Evolutionary conservation across 2,888 invertebrate species (phyloP).

Genomic region (Macrophya annulata): DNA sequence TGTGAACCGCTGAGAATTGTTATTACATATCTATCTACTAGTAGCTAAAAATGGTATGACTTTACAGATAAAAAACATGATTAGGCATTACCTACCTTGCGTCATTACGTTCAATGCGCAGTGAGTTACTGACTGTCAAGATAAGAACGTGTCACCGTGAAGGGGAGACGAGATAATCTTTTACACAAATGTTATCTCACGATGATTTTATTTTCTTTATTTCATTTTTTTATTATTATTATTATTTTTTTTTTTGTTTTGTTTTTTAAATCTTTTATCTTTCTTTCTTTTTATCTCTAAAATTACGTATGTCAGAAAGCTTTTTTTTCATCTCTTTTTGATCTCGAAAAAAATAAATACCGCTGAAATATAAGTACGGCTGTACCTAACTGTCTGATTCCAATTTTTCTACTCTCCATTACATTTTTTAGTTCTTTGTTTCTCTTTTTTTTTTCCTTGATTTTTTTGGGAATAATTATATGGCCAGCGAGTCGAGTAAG

Average conservation of each 20-base stretch:
- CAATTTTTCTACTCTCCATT: neutral
- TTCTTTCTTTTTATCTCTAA: too few species aligned
- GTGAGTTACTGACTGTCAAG: neutral
- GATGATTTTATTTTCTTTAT: neutral
- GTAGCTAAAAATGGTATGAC: conserved; percentile 11
- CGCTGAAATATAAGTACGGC: too few species aligned
- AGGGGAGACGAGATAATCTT: neutral
- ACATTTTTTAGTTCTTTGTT: too few species aligned
- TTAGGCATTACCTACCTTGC: neutral
- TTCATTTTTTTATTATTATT: neutral
- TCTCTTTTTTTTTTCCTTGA: too few species aligned
- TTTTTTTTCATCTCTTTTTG: too few species aligned
- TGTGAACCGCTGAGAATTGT: neutral
- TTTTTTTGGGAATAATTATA: conserved; percentile 1
- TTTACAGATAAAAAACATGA: conserved; percentile 20
- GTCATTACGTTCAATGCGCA: conserved; percentile 20
- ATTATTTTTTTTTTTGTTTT: neutral
- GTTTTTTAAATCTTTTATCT: neutral
- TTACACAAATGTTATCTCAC: conserved; percentile 4
- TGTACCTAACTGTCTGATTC: neutral
- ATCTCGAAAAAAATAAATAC: neutral
- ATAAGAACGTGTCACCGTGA: conserved; percentile 21
- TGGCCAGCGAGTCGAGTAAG: neutral
- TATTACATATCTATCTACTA: neutral
- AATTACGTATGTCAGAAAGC: too few species aligned